Conservation (phyloP, 2,797 vertebrate genomes). For the Oreochromis mossambicus region DNA sequence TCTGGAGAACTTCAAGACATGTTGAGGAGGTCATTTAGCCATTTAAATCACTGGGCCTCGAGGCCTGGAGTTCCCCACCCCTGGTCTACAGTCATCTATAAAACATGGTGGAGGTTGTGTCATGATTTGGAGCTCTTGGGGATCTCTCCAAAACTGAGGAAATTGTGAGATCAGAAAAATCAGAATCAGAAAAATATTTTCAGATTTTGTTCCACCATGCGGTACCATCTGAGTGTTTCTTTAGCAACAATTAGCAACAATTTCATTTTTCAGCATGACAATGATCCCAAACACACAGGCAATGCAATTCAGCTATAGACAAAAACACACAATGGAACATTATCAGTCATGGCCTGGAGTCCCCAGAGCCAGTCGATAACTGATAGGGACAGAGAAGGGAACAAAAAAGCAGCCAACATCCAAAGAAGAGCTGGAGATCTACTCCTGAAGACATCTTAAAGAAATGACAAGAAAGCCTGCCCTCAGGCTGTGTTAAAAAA, state of each 20-base stretch:
- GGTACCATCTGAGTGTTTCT: background rate
- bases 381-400: background rate
- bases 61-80: background rate
- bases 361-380: background rate
- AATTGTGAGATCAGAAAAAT: background rate
- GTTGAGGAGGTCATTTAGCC: background rate
- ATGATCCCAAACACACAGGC: background rate
- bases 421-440: background rate
- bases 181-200: background rate
- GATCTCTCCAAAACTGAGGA: background rate
- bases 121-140: background rate
- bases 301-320: background rate
- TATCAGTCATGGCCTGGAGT: background rate
- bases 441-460: background rate
- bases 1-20: background rate
- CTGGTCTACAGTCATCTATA: background rate
- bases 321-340: background rate
- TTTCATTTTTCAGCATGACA: fast-evolving
- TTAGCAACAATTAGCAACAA: background rate
- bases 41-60: background rate
- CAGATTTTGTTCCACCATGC: background rate
- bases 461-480: background rate
- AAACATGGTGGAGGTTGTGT: too few species aligned
- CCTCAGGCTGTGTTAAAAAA: background rate
- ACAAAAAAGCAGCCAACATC: background rate